Base-by-base conservation (phyloP, 2,888 invertebrate species). In the Poecilobothrus nobilitatus region DNA sequence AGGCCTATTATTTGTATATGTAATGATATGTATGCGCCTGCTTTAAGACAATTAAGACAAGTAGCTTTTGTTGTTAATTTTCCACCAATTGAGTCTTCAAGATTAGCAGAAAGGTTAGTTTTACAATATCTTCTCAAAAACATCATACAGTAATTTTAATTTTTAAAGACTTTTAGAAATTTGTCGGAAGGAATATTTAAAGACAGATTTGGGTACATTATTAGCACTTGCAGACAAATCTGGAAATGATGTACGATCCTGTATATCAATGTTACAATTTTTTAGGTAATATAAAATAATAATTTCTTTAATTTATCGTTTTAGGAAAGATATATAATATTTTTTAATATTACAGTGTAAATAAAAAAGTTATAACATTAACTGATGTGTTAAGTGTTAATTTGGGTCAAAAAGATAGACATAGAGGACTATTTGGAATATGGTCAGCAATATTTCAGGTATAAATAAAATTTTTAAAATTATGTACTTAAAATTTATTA, bases 1-100 rank as follows among this genome's bases (percentile, higher is more conserved):
- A 84, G 98, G 67, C 98, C 98, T 0, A 89, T 99, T 44, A 94
- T 99, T 73, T 98, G 97, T 78, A 97, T 98, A 72, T 99, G 98
- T 78, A 99, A 99, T 79, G 97, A 98, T 78, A 84, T 92, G 74
- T 98, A 93, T 77, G 91, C 91, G 7, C 91, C 95, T 0, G 89
- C 97, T 0, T 82, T 99, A 71, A 86, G 95, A 69, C 88, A 90
- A 20, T 81, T 97, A 70, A 87, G 94, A 70, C 89, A 90, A 73
- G 86, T 89, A 63, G 88, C 94, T 0, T 86, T 94, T 70, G 86
- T 92, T 8, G 84, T 95, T 8, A 88, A 87, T 71, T 90, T 91
- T 76, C 86, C 87, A 0, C 85, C 85, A 0, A 87, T 87, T 1
- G 84, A 86, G 0, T 76, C 82, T 0, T 75, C 83, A 0, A 84